A percentile compares a stretch with the other conserved stretches of the same genome.
Conservation (phyloP, 2,113 vertebrate species). For the Sturnira hondurensis region DNA sequence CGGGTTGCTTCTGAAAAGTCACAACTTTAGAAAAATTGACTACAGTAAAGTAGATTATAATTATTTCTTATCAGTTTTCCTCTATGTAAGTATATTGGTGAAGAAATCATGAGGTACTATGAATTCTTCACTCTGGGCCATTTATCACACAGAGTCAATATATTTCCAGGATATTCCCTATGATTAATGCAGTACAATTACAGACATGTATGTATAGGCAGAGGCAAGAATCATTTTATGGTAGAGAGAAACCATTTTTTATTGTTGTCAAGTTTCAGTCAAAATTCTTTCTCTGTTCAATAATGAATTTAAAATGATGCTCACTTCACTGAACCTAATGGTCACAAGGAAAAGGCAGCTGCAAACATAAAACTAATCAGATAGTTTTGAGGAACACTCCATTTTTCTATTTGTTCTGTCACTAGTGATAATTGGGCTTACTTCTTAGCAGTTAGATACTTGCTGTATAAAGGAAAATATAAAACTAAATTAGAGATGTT, state of each 20-base stretch:
- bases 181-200: conserved; percentile 1
- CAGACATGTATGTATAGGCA: neutral
- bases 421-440: conserved; percentile 18
- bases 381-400: neutral
- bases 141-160: conserved; percentile 1
- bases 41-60: neutral
- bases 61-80: neutral
- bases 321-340: conserved; percentile 44
- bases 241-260: neutral
- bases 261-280: neutral
- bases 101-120: neutral
- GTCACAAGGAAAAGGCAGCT: neutral
- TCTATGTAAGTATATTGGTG: neutral
- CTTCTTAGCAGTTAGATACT: conserved; percentile 15
- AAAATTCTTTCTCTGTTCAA: neutral
- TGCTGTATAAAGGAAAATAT: conserved; percentile 53
- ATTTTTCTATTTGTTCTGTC: conserved; percentile 29
- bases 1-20: conserved; percentile 3
- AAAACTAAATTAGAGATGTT: conserved; percentile 52
- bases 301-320: conserved; percentile 19
- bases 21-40: conserved; percentile 16
- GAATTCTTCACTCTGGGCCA: neutral
- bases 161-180: neutral
- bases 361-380: neutral
- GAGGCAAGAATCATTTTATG: neutral